phyloP scores from a whole-genome alignment of 2,797 vertebrate genomes.

The Sebastolobus altivelis region DNA sequence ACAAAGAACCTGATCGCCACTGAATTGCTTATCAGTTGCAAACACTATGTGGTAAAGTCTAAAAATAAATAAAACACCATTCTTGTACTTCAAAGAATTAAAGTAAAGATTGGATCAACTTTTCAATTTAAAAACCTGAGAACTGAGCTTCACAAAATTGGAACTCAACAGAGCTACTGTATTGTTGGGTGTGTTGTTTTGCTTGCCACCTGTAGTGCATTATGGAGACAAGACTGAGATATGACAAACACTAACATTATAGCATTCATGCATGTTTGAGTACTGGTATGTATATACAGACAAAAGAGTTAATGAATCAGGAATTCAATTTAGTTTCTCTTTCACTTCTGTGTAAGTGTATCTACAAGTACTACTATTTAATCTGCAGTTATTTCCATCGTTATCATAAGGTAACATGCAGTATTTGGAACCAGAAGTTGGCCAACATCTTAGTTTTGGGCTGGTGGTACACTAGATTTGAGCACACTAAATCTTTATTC shows the following conservation, averaged over 20 bases:
- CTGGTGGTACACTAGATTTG: background rate
- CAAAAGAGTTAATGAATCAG: background rate
- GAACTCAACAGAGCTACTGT: conserved; percentile 27
- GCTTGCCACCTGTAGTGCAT: background rate
- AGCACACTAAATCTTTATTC: background rate
- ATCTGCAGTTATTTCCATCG: conserved; percentile 27
- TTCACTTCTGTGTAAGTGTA: background rate
- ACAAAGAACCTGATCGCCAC: background rate
- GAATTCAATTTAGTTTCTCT: background rate
- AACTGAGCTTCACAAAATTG: background rate
- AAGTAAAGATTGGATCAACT: background rate
- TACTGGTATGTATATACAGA: background rate
- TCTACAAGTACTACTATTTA: background rate
- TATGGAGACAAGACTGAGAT: conserved; percentile 5
- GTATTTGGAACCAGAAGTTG: conserved; percentile 53
- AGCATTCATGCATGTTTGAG: conserved; percentile 45
- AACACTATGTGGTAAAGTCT: background rate
- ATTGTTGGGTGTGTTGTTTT: conserved; percentile 49
- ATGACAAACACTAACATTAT: conserved; percentile 3
- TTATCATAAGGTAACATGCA: conserved; percentile 48
- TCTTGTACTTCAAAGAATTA: too few species aligned
- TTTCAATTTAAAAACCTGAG: background rate
- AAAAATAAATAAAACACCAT: too few species aligned
- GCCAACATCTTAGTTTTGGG: conserved; percentile 55
- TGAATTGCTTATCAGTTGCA: background rate